Evolutionary conservation across 1,140 invertebrate genomes (phyloP).

Genomic region (Orchestia grillus): DNA sequence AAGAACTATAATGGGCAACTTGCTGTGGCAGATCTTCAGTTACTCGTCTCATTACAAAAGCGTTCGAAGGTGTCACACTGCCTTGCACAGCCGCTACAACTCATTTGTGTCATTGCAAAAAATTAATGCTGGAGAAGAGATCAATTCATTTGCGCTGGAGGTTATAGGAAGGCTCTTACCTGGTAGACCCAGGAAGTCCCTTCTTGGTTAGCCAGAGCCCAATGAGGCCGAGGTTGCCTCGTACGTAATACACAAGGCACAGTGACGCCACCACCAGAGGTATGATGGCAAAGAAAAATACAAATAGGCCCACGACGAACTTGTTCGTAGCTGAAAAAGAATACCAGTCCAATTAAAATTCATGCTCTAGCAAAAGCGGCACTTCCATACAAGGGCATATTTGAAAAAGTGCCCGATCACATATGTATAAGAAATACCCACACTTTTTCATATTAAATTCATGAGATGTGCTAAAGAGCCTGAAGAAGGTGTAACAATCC

Average conservation of each 20-base stretch:
- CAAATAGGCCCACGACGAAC: conserved; percentile 69
- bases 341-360: neutral
- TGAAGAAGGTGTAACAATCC: neutral
- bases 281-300: conserved; percentile 72
- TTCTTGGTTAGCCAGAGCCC: conserved; percentile 70
- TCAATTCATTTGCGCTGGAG: no score
- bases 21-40: no score
- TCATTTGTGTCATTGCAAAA: no score
- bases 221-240: conserved; percentile 69
- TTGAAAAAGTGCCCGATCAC: no score
- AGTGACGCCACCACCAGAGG: conserved; percentile 69
- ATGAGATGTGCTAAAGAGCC: neutral
- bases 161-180: conserved; percentile 60
- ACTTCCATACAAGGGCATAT: no score
- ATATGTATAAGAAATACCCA: no score
- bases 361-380: neutral
- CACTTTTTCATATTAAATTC: no score
- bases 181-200: conserved; percentile 68
- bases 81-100: no score
- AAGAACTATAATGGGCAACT: no score
- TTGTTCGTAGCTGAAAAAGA: conserved; percentile 69
- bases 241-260: conserved; percentile 70
- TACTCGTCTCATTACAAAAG: no score
- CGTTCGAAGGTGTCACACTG: no score
- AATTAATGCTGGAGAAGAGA: no score